Conservation (phyloP, 2,797 vertebrate species). For the Gadopsis marmoratus region DNA sequence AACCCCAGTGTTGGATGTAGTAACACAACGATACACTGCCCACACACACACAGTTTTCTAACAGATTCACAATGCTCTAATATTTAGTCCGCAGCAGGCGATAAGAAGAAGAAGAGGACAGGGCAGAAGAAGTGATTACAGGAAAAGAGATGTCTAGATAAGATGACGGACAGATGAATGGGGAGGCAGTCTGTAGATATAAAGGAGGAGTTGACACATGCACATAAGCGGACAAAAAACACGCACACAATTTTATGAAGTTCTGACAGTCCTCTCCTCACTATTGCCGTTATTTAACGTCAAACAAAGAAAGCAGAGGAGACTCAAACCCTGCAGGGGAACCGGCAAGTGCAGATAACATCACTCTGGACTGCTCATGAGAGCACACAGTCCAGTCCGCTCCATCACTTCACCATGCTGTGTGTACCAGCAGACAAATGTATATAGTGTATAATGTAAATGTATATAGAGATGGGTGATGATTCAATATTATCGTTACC, state of each 20-base stretch:
- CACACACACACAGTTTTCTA: constrained; percentile 4
- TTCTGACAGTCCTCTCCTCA: constrained; percentile 47
- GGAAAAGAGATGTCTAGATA: constrained; percentile 66
- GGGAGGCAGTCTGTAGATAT: constrained; percentile 44
- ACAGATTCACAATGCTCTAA: constrained; percentile 34
- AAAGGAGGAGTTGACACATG: constrained; percentile 57
- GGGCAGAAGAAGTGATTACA: constrained; percentile 65
- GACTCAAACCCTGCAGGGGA: constrained; percentile 52
- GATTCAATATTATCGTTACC: constrained; percentile 20
- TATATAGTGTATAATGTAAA: neutral
- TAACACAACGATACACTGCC: constrained; percentile 5
- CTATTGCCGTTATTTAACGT: constrained; percentile 53
- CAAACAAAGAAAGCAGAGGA: constrained; percentile 55
- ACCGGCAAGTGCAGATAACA: constrained; percentile 42
- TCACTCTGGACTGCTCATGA: constrained; percentile 46
- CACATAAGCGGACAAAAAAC: constrained; percentile 44
- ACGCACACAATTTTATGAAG: constrained; percentile 27
- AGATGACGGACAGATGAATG: constrained; percentile 71
- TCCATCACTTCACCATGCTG: constrained; percentile 29
- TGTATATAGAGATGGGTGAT: constrained; percentile 17
- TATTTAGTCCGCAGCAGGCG: constrained; percentile 56
- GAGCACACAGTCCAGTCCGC: constrained; percentile 21
- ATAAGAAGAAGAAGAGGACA: constrained; percentile 50
- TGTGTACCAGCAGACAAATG: constrained; percentile 16
- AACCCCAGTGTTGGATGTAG: neutral